phyloP scores from a whole-genome alignment of 2,888 invertebrate species.

The Drosophila basisetae region DNA sequence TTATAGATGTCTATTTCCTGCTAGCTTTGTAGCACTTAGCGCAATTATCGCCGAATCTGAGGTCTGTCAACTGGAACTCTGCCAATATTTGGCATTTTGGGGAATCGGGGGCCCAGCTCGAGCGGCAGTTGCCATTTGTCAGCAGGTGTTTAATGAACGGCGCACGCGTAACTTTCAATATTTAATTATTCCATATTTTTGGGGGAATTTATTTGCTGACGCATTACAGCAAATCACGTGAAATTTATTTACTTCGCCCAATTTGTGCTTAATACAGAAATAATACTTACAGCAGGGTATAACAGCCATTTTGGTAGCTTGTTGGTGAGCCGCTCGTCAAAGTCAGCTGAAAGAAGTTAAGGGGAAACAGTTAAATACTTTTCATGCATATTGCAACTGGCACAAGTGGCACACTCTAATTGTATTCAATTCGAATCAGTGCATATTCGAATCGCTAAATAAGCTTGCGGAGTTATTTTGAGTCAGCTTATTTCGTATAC shows the following conservation, averaged over 20 bases:
- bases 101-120: slow-evolving; percentile 9
- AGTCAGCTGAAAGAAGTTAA: slow-evolving; percentile 44
- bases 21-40: slow-evolving; percentile 18
- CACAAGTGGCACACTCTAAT: slow-evolving; percentile 19
- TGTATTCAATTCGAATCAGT: slow-evolving; percentile 16
- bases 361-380: slow-evolving; percentile 39
- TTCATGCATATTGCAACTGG: slow-evolving; percentile 5
- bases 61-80: slow-evolving; percentile 31
- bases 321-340: slow-evolving; percentile 24
- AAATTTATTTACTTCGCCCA: slow-evolving; percentile 24
- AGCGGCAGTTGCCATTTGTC: slow-evolving; percentile 8
- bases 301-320: slow-evolving; percentile 67
- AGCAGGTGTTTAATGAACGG: slow-evolving; percentile 41
- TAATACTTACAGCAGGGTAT: slow-evolving; percentile 67
- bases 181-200: slow-evolving; percentile 40
- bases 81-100: background rate
- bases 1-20: slow-evolving; percentile 6
- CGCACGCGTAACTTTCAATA: slow-evolving; percentile 59
- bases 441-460: slow-evolving; percentile 12
- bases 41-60: slow-evolving; percentile 46
- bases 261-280: slow-evolving; percentile 4
- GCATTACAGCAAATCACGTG: slow-evolving; percentile 46
- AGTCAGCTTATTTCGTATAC: slow-evolving; percentile 29
- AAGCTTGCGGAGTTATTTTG: slow-evolving; percentile 37
- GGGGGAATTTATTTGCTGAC: slow-evolving; percentile 34